Percentiles rank a stretch among this genome's conserved stretches.
phyloP scores from a whole-genome alignment of 2,888 invertebrate genomes.

The Oxystoma pomonae region DNA sequence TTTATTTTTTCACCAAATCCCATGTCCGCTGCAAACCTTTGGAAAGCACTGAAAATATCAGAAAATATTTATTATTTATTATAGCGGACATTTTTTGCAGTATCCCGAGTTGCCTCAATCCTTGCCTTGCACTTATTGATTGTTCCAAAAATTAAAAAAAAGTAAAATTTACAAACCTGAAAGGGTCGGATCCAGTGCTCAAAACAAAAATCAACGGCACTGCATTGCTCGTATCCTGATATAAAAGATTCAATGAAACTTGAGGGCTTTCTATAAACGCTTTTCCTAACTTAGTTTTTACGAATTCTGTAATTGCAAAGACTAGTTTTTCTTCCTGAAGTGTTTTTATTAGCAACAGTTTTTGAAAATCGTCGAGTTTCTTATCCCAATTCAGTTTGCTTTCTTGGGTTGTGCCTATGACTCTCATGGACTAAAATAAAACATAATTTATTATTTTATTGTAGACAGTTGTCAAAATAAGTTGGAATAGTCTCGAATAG shows the following conservation, averaged over 20 bases:
- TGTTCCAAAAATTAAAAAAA: neutral
- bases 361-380: constrained; percentile 66
- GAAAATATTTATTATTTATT: too few species aligned
- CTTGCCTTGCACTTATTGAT: too few species aligned
- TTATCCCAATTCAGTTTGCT: constrained; percentile 57
- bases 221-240: constrained; percentile 63
- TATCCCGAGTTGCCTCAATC: too few species aligned
- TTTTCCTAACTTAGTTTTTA: constrained; percentile 69
- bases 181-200: constrained; percentile 86
- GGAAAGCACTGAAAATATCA: constrained; percentile 58
- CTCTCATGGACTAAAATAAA: constrained; percentile 54
- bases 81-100: too few species aligned
- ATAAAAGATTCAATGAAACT: constrained; percentile 63
- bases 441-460: too few species aligned
- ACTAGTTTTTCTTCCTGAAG: constrained; percentile 78
- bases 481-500: too few species aligned
- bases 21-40: constrained; percentile 75
- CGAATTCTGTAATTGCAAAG: constrained; percentile 76
- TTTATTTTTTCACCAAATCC: constrained; percentile 64
- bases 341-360: constrained; percentile 73
- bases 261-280: constrained; percentile 81
- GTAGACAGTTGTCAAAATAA: too few species aligned
- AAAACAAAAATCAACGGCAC: constrained; percentile 83
- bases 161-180: constrained; percentile 36
- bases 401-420: constrained; percentile 43